These are phyloP conservation scores for Pachypsylla venusta DNA, from an alignment of 1,140 invertebrate genomes.

Conservation along the genomic window DNA sequence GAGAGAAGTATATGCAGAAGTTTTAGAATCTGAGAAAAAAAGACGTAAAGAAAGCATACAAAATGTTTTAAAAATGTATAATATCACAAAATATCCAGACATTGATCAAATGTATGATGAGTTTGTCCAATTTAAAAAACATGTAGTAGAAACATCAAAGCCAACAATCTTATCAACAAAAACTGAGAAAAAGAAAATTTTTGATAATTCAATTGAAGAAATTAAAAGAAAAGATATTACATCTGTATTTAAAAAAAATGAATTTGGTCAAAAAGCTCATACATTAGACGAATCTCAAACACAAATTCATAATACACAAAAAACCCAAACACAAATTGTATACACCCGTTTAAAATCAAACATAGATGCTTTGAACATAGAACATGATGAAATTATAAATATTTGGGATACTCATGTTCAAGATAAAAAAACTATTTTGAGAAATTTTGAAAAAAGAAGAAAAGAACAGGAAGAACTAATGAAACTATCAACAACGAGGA, in stretches of 20 bases:
- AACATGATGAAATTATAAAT: neutral
- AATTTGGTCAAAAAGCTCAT: neutral
- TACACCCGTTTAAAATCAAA: too few relatives aligned
- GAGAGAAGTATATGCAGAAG: neutral
- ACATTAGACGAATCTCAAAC: neutral
- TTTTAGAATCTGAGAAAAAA: neutral
- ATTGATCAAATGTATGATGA: neutral
- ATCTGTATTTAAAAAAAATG: neutral
- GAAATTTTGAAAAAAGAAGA: constrained; percentile 2
- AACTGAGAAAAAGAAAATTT: neutral
- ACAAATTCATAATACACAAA: too few relatives aligned
- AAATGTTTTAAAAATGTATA: neutral
- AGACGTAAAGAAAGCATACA: neutral
- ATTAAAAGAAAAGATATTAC: neutral
- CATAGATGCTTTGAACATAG: too few relatives aligned
- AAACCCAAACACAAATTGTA: too few relatives aligned
- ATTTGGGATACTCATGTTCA: neutral
- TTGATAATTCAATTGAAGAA: neutral
- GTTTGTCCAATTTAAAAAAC: too few relatives aligned
- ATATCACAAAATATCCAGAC: constrained; percentile 5
- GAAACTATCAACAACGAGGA: neutral
- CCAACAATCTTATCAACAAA: neutral
- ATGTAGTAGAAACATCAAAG: too few relatives aligned
- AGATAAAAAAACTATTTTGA: constrained; percentile 3
- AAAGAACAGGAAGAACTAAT: neutral